phyloP scores from a whole-genome alignment of 2,797 vertebrate species.

The Crypturellus tataupa region DNA sequence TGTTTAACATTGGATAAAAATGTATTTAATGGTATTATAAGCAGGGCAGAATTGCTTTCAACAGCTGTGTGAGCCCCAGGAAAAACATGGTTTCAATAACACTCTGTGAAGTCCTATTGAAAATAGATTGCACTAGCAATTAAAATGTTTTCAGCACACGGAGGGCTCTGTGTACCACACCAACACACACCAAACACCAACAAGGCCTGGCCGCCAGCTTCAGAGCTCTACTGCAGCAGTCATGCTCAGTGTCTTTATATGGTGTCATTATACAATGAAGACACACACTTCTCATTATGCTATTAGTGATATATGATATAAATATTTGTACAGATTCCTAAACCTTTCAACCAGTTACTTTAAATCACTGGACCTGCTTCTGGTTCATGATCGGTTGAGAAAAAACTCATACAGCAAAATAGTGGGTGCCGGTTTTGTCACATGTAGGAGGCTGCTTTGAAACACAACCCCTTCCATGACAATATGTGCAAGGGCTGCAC shows the following conservation, averaged over 20 bases:
- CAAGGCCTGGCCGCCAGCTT: neutral
- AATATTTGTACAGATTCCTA: constrained; percentile 34
- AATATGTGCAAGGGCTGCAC: neutral
- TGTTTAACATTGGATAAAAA: neutral
- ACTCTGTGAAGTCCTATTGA: neutral
- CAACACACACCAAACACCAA: neutral
- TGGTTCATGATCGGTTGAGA: neutral
- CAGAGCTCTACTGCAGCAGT: constrained; percentile 2
- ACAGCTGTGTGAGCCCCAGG: neutral
- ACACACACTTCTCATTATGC: constrained; percentile 9
- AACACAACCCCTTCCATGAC: neutral
- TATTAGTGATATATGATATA: neutral
- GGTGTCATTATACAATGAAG: constrained; percentile 53
- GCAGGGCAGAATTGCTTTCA: neutral
- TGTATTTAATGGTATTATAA: neutral
- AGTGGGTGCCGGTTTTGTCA: neutral
- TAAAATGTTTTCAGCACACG: neutral
- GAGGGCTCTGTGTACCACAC: neutral
- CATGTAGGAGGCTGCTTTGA: neutral
- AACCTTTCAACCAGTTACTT: constrained; percentile 17
- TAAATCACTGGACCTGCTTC: constrained; percentile 21
- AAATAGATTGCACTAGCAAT: neutral
- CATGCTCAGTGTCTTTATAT: constrained; percentile 4
- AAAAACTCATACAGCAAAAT: neutral
- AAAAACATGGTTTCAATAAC: neutral